A percentile compares a stretch with the other conserved stretches of the same genome.
Evolutionary conservation across 2,797 vertebrate species (phyloP).

Genomic region (Acanthurus leucopareius): DNA sequence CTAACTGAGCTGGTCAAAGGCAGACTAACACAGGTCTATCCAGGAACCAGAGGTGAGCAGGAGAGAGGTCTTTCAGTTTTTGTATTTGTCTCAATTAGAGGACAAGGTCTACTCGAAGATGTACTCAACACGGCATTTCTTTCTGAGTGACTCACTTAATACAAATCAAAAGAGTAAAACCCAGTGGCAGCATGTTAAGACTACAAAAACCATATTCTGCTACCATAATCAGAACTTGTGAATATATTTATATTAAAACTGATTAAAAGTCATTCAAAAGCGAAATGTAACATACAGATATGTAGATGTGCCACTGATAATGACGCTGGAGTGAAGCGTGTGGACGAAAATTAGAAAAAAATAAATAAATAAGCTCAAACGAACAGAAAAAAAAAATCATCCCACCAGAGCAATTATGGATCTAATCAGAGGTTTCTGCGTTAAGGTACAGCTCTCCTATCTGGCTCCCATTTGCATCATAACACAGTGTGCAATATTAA

Average conservation of each 20-base stretch:
- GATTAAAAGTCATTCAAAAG: conserved; percentile 80
- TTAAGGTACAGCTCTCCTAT: conserved; percentile 84
- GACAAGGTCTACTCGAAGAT: conserved; percentile 46
- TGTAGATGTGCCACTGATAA: conserved; percentile 68
- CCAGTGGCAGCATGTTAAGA: conserved; percentile 8
- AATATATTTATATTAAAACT: conserved; percentile 65
- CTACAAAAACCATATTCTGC: conserved; percentile 24
- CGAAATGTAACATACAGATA: conserved; percentile 67
- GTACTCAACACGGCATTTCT: conserved; percentile 28
- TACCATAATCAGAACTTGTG: conserved; percentile 49
- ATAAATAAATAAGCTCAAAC: conserved; percentile 80
- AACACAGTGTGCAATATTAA: conserved; percentile 90
- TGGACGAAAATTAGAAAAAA: conserved; percentile 77
- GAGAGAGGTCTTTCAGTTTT: conserved; percentile 31
- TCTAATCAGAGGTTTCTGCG: conserved; percentile 88
- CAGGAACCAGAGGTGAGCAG: conserved; percentile 29
- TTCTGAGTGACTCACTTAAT: conserved; percentile 24
- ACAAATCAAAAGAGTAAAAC: conserved; percentile 29
- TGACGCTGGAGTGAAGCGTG: conserved; percentile 66
- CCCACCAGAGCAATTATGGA: conserved; percentile 87
- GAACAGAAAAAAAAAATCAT: conserved; percentile 65
- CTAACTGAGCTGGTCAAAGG: conserved; percentile 38
- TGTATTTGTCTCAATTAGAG: conserved; percentile 41
- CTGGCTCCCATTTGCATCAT: conserved; percentile 89
- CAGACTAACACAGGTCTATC: conserved; percentile 42